Percentiles rank a stretch among this genome's conserved stretches.
These are phyloP conservation scores for Forficula auricularia DNA, from an alignment of 1,140 invertebrate genomes.

Conservation along the genomic window DNA sequence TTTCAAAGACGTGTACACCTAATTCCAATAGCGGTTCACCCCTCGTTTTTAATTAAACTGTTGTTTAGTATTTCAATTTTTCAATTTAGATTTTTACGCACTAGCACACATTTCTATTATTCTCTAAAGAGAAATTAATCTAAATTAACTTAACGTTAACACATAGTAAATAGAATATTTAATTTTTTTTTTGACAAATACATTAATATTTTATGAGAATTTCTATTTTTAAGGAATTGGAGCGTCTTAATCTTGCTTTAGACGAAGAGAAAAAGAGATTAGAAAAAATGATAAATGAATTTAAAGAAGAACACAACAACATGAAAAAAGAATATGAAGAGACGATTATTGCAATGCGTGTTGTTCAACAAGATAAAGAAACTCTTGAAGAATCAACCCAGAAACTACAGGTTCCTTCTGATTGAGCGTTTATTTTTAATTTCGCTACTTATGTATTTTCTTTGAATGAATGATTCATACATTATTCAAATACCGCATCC, in stretches of 20 bases:
- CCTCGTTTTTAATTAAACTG: too few relatives aligned
- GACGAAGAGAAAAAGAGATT: conserved; percentile 11
- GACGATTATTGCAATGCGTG: conserved; percentile 9
- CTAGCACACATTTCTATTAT: too few relatives aligned
- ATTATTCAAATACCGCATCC: background rate
- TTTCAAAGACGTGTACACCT: too few relatives aligned
- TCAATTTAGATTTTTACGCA: too few relatives aligned
- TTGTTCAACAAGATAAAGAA: conserved; percentile 11
- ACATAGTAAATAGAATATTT: too few relatives aligned
- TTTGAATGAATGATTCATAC: background rate
- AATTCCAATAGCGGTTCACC: too few relatives aligned
- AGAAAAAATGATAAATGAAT: conserved; percentile 10
- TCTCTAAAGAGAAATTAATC: too few relatives aligned
- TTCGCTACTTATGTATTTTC: background rate
- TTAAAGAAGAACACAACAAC: conserved; percentile 7
- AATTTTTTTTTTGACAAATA: too few relatives aligned
- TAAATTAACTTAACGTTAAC: too few relatives aligned
- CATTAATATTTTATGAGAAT: too few relatives aligned
- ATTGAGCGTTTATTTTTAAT: background rate
- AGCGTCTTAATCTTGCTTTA: conserved; percentile 7
- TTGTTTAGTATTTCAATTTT: too few relatives aligned
- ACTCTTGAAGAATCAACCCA: conserved; percentile 7
- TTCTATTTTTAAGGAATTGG: conserved; percentile 7
- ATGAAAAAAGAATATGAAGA: conserved; percentile 13
- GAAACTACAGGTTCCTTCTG: conserved; percentile 3